Conservation (phyloP, 2,113 vertebrate species). For the Gavia stellata region DNA sequence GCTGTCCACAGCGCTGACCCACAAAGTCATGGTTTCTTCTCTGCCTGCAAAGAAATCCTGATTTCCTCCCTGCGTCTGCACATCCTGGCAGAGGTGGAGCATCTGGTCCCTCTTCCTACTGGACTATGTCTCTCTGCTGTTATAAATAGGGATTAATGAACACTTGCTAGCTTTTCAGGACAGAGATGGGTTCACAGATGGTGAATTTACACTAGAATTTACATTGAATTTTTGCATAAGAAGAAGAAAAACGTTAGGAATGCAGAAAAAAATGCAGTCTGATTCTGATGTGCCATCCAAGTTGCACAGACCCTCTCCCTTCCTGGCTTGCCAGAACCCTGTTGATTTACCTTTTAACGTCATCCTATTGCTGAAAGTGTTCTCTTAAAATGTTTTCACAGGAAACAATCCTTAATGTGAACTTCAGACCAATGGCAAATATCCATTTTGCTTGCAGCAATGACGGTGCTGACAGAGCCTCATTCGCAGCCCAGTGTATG, state of each 20-base stretch:
- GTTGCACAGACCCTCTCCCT: background rate
- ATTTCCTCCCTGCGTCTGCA: background rate
- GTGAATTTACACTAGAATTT: background rate
- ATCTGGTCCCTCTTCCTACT: background rate
- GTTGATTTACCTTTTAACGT: background rate
- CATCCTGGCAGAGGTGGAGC: background rate
- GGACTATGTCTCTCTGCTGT: rapidly evolving
- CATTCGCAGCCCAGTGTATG: rapidly evolving
- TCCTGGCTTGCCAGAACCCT: background rate
- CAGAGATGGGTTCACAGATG: background rate
- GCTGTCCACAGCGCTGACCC: background rate
- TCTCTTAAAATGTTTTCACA: background rate
- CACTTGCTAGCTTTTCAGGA: background rate
- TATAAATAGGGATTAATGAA: background rate
- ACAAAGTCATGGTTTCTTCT: background rate
- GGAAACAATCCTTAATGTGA: background rate
- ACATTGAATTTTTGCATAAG: background rate
- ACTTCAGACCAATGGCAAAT: background rate
- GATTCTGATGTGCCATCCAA: rapidly evolving
- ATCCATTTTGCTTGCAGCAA: background rate
- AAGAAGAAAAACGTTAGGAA: background rate
- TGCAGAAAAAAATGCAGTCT: background rate
- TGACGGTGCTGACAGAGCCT: background rate
- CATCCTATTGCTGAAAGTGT: background rate
- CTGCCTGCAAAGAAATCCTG: background rate